Evolutionary conservation across 2,888 invertebrate genomes (phyloP).

Genomic region (Ferdinandea cuprea): DNA sequence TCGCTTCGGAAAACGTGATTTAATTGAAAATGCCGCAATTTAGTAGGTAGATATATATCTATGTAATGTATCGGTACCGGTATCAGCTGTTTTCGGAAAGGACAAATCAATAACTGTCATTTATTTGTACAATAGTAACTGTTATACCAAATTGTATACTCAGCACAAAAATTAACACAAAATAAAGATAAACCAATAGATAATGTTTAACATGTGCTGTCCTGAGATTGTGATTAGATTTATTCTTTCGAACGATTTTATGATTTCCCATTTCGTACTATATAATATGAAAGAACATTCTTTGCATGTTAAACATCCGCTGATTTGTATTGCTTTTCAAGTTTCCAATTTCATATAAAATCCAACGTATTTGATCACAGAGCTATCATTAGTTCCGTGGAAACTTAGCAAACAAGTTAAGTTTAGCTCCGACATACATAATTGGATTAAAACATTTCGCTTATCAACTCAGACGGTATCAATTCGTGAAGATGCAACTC

Average conservation of each 20-base stretch:
- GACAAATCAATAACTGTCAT: background rate
- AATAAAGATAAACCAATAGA: background rate
- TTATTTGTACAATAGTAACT: background rate
- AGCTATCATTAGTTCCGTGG: slow-evolving; percentile 83
- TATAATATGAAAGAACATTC: slow-evolving; percentile 72
- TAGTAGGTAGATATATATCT: too few species aligned
- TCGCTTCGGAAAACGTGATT: background rate
- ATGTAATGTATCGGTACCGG: too few species aligned
- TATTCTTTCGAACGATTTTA: background rate
- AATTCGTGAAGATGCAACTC: slow-evolving; percentile 60
- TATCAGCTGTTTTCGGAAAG: background rate
- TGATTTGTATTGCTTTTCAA: slow-evolving; percentile 59
- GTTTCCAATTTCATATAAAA: slow-evolving; percentile 80
- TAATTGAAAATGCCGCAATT: background rate
- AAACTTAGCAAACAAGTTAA: slow-evolving; percentile 82
- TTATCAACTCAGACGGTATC: slow-evolving; percentile 75
- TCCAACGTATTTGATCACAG: slow-evolving; percentile 80
- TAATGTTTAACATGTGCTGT: background rate
- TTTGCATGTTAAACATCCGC: slow-evolving; percentile 75
- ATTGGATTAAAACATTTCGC: background rate
- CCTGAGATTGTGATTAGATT: background rate
- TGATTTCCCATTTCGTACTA: background rate
- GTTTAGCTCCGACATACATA: slow-evolving; percentile 81
- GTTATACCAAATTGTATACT: background rate
- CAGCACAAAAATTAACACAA: background rate